Conservation (phyloP, 2,888 invertebrate genomes). For the Epinotia ramella region DNA sequence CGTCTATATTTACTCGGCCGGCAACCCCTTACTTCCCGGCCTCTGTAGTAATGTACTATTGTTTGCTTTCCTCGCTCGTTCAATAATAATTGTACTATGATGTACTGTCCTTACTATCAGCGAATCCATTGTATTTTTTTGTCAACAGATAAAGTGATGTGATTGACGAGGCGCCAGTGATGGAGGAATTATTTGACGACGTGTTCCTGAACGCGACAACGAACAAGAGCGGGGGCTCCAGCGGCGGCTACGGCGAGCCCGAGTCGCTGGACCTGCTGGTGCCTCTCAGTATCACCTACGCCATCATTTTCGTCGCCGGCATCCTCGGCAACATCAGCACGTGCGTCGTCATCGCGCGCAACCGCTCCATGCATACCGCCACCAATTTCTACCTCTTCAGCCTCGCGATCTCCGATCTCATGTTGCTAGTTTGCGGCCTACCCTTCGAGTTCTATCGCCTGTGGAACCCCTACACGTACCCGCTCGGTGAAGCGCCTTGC, state of each 20-base stretch:
- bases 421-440: conserved; percentile 90
- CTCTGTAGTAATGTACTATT: too few species aligned
- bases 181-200: conserved; percentile 64
- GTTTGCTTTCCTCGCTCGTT: too few species aligned
- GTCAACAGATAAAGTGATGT: conserved; percentile 65
- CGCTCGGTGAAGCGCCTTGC: conserved; percentile 92
- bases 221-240: conserved; percentile 61
- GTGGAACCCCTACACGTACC: conserved; percentile 90
- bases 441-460: conserved; percentile 92
- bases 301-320: conserved; percentile 89
- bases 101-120: not conserved
- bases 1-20: too few species aligned
- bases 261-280: conserved; percentile 87
- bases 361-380: conserved; percentile 93
- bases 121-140: conserved; percentile 50
- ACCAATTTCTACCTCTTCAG: conserved; percentile 94
- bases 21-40: too few species aligned
- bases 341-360: conserved; percentile 91
- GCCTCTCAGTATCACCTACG: conserved; percentile 88
- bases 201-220: conserved; percentile 64
- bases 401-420: conserved; percentile 90
- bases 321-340: conserved; percentile 92
- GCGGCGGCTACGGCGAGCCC: conserved; percentile 64
- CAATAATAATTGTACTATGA: too few species aligned
- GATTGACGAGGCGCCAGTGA: conserved; percentile 53